Evolutionary conservation across 92 coral and sea anemone species (phyloP), one percentile per base, ranked within the genome.

Genomic region (Scolanthus callimorphus): DNA sequence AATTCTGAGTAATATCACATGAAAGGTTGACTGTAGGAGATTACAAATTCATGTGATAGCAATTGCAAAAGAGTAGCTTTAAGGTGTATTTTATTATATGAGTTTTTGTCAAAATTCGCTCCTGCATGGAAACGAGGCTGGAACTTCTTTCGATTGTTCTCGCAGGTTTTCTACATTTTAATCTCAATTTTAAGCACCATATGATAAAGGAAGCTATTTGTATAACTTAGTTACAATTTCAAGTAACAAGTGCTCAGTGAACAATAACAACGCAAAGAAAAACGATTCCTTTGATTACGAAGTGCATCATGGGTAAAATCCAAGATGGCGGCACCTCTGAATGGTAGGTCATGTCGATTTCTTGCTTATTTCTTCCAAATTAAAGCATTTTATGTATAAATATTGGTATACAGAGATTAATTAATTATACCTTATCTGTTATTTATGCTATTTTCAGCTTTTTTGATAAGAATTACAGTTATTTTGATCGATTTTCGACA

Each of bases 291-390:
- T 55, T 37, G 61, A 55, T 55, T 55, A 25, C 61, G 61, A 55
- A 55, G 39, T 55, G 61, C 61, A 55, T 55, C 61, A 55, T 55
- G 61, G 61, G 61, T 55, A 29, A 55, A 55, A 55, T 55, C 23
- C 61, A 28, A 55, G 61, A 55, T 55, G 61, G 61, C 61, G 61
- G 61, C 34, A 43, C 61, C 61, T 55, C 61, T 55, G 61, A 26
- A 34, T 55, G 61, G 61, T 55, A 55, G 39, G 61, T 55, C 37
- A 1, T 25, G 34, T 55, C 39, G 61, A 55, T 37, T 55, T 55
- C 61, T 55, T 55, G 43, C 43, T 34, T 6, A 34, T 6, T 34
- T 34, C 43, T 34, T 15, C 9, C 43, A 15, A 34, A 6, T 34
- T 34, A 34, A 34, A 34, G 43, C 43, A 34, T 34, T 34, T 34